These are phyloP conservation scores for Pyralis farinalis DNA, from an alignment of 2,888 invertebrate species.

Conservation along the genomic window DNA sequence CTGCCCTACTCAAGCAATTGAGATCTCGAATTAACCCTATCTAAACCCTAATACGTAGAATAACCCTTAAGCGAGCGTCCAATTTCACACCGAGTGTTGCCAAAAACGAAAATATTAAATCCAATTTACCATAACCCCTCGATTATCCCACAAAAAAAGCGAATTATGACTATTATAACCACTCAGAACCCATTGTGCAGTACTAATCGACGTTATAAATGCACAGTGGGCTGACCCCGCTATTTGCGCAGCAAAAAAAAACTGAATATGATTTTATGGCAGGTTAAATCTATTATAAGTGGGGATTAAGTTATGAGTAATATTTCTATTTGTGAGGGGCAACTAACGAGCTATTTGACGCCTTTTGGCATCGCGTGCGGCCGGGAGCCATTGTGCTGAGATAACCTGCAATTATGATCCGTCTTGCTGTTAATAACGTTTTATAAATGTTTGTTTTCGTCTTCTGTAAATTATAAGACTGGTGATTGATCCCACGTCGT, in stretches of 20 bases:
- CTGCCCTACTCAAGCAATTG: slow-evolving; percentile 12
- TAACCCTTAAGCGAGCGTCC: slow-evolving; percentile 68
- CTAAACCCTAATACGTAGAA: slow-evolving; percentile 24
- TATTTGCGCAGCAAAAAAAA: slow-evolving; percentile 60
- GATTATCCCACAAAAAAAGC: slow-evolving; percentile 65
- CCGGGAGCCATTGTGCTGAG: slow-evolving; percentile 29
- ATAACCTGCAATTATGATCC: slow-evolving; percentile 58
- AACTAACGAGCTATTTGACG: slow-evolving; percentile 75
- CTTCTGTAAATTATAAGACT: slow-evolving; percentile 58
- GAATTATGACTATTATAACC: slow-evolving; percentile 76
- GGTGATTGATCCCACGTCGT: slow-evolving; percentile 37
- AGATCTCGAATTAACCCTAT: slow-evolving; percentile 58
- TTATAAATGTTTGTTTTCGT: slow-evolving; percentile 63
- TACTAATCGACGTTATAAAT: slow-evolving; percentile 66
- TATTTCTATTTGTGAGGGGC: slow-evolving; percentile 74
- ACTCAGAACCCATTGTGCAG: slow-evolving; percentile 60
- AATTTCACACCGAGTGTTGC: slow-evolving; percentile 77
- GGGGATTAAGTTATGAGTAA: slow-evolving; percentile 78
- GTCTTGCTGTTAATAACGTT: slow-evolving; percentile 37
- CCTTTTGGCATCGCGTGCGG: slow-evolving; percentile 64
- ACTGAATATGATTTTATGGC: slow-evolving; percentile 75
- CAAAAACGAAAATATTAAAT: slow-evolving; percentile 77
- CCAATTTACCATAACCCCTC: slow-evolving; percentile 72
- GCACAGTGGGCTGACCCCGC: slow-evolving; percentile 59
- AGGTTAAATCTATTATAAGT: slow-evolving; percentile 77